These are phyloP conservation scores for Siderastrea siderea DNA, from an alignment of 92 coral and sea anemone species.

Conservation along the genomic window DNA sequence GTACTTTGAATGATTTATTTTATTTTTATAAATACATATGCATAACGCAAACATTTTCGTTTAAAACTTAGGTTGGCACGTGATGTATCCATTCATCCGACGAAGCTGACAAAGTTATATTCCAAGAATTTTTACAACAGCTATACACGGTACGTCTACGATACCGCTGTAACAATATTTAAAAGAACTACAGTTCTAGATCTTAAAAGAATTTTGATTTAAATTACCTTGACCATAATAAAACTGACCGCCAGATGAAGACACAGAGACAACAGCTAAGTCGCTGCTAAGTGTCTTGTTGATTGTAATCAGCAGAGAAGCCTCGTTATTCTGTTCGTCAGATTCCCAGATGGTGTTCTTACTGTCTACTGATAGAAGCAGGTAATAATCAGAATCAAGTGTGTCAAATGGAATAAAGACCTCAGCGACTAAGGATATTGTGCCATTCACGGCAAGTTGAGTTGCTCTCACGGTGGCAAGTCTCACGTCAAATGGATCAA, in stretches of 20 bases:
- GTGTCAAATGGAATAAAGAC: conserved; percentile 86
- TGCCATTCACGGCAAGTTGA: conserved; percentile 44
- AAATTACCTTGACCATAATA: conserved; percentile 67
- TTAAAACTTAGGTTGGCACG: no score
- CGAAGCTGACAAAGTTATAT: no score
- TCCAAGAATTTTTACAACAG: no score
- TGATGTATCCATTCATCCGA: no score
- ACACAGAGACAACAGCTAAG: conserved; percentile 74
- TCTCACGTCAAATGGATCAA: conserved; percentile 81
- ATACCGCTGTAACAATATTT: no score
- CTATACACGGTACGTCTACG: no score
- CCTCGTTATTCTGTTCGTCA: conserved; percentile 77
- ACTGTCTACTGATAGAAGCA: conserved; percentile 74
- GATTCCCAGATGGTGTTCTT: conserved; percentile 67
- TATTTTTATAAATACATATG: no score
- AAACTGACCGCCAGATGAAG: conserved; percentile 53
- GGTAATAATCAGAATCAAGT: conserved; percentile 74
- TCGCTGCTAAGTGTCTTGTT: conserved; percentile 74
- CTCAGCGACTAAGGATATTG: conserved; percentile 35
- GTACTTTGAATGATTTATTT: no score
- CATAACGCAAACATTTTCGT: no score
- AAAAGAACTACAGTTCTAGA: no score
- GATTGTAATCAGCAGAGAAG: conserved; percentile 55
- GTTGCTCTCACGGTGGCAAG: conserved; percentile 49
- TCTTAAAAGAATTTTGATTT: no score